Conservation (phyloP, 2,113 vertebrate species). For the Dromiciops gliroides region DNA sequence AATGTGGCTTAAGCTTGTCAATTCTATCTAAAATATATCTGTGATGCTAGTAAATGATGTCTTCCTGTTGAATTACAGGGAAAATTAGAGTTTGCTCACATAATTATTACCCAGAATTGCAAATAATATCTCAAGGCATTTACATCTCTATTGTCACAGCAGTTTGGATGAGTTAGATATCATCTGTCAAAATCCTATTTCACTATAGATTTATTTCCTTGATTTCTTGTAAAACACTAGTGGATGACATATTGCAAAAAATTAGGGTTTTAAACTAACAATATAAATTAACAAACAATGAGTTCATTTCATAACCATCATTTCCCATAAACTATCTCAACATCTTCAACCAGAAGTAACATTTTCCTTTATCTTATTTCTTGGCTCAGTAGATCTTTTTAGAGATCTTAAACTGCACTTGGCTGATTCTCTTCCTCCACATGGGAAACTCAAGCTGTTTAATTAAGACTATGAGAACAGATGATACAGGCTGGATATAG, state of each 20-base stretch:
- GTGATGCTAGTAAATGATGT: neutral
- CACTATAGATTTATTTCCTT: neutral
- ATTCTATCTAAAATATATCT: neutral
- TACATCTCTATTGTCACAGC: neutral
- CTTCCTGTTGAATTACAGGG: slow-evolving; percentile 1
- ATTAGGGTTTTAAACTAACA: neutral
- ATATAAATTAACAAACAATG: neutral
- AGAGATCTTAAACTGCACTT: neutral
- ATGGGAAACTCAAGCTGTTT: neutral
- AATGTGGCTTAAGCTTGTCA: neutral
- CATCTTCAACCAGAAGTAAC: neutral
- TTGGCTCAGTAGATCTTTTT: neutral
- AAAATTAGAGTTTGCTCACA: neutral
- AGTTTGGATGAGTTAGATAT: slow-evolving; percentile 15
- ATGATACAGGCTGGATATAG: neutral
- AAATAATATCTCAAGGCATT: neutral
- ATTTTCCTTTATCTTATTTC: neutral
- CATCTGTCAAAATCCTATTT: neutral
- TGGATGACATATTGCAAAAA: neutral
- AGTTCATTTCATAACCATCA: neutral
- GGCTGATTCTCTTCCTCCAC: neutral
- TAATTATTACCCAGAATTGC: slow-evolving; percentile 1
- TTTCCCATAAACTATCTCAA: neutral
- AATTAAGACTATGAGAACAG: neutral
- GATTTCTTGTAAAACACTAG: slow-evolving; percentile 42